phyloP scores from a whole-genome alignment of 2,113 vertebrate species.

The Alligator sinensis region DNA sequence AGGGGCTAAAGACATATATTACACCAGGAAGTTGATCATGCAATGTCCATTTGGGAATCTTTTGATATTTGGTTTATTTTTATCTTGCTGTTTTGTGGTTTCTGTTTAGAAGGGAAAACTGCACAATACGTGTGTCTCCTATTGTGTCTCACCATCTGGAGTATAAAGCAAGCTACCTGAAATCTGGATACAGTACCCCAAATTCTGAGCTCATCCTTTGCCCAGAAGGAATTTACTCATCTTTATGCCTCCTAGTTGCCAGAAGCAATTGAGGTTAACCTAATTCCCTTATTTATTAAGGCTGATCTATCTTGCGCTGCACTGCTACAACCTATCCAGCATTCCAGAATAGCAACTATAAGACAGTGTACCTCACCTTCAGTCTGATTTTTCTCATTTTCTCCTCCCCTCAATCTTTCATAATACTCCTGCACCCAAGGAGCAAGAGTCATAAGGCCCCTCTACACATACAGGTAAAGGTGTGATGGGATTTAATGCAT shows the following conservation, averaged over 20 bases:
- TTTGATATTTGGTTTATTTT: background rate
- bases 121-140: rapidly evolving
- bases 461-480: no score
- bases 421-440: background rate
- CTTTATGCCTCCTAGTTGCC: conserved; percentile 68
- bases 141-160: conserved; percentile 19
- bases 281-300: conserved; percentile 69
- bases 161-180: conserved; percentile 34
- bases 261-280: conserved; percentile 68
- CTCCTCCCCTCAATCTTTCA: conserved; percentile 15
- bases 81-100: background rate
- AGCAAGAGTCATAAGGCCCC: background rate
- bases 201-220: conserved; percentile 53
- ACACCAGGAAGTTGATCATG: background rate
- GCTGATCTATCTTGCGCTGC: conserved; percentile 29
- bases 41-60: conserved; percentile 1
- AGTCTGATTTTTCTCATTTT: conserved; percentile 3
- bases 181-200: conserved; percentile 26
- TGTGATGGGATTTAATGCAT: no score
- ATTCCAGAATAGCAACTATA: conserved; percentile 48
- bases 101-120: background rate
- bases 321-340: conserved; percentile 47
- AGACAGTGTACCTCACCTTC: background rate
- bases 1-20: background rate
- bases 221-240: conserved; percentile 66